Evolutionary conservation across 2,888 invertebrate genomes (phyloP), one percentile per base, ranked within the genome.

Genomic region (Sclerodermus sp.): DNA sequence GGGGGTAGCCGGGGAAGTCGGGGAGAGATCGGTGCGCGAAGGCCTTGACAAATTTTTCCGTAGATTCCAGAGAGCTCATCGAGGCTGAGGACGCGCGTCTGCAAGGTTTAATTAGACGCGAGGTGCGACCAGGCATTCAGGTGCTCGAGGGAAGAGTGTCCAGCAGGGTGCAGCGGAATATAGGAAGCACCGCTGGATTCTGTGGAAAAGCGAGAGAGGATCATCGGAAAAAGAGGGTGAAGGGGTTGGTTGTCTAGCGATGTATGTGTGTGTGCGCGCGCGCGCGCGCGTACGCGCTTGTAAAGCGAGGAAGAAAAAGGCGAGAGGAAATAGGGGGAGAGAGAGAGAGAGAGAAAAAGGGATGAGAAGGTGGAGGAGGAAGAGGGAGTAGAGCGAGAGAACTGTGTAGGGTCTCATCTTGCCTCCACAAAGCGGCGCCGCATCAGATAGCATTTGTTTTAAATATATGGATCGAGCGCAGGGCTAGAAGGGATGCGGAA

Each of bases 361-460:
- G 42, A 41, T 43, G 49, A 39, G 50, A 15, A n/a, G 58, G 47
- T 52, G 42, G 54, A 55, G 58, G 53, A 53, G 51, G 54, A 52
- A 52, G 54, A 55, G 37, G 40, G 44, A 36, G 58, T 59, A 56
- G 55, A 55, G 56, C 44, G 57, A n/a, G n/a, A n/a, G n/a, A 66
- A 62, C 61, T 64, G 62, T 59, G 67, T 58, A 63, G 58, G 70
- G 68, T 67, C 67, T 70, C 73, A 70, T 73, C 70, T 71, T 66
- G 68, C 66, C 67, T 72, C 67, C 72, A 74, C 73, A 73, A 69
- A 70, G 74, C 69, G 67, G 62, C 66, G 69, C 67, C 65, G 73
- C 71, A 76, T 77, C 77, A 75, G 75, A 76, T 77, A 75, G 71
- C 74, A 76, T 76, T 77, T 76, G 76, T 77, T 77, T 77, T 73